Evolutionary conservation across 2,113 vertebrate genomes (phyloP), one percentile per base, ranked within the genome.

Genomic region (Trochalopteron elliotii): DNA sequence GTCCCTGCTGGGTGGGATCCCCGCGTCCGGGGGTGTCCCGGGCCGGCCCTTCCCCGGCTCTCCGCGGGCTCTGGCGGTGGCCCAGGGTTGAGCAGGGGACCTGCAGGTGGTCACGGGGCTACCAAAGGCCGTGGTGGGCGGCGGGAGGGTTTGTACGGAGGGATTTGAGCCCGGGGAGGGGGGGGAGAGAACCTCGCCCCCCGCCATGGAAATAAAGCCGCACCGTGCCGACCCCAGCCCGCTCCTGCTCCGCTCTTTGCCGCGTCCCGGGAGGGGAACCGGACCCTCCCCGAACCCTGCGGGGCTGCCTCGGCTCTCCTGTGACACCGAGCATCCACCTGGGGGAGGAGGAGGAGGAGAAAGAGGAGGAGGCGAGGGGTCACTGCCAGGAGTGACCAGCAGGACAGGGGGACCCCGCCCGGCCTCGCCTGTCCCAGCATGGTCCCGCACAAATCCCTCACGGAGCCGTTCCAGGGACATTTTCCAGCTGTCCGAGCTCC

Each of bases 121-220:
- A 61, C 84, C 82, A 2, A 7, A 40, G 40, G 40, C 40, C 40
- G 40, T 14, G 40, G 11, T 40, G 61, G 89, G 77, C 47, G 30
- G 33, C 15, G 8, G 72, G 93, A 31, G 65, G 67, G 23, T 39
- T 61, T 47, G 84, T 39, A 7, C 11, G 4, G 12, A 87, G 80
- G 83, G 69, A 67, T 83, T 6, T 7, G 80, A 70, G 77, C 40
- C 72, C 50, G 0, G 10, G 59, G n/a, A n/a, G n/a, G 67, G 67
- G 9, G 55, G 67, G 78, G 30, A 67, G 35, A 69, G 33, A 69
- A 50, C 4, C 25, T 67, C 31, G 23, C 22, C 25, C 52, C 21
- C 63, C 63, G 12, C 84, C 47, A 0, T 60, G 89, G 91, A 95
- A 97, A 96, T 97, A 97, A 96, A 97, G 93, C 95, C 79, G 93